Evolutionary conservation across 2,113 vertebrate genomes (phyloP).

Genomic region (Hipposideros armiger): DNA sequence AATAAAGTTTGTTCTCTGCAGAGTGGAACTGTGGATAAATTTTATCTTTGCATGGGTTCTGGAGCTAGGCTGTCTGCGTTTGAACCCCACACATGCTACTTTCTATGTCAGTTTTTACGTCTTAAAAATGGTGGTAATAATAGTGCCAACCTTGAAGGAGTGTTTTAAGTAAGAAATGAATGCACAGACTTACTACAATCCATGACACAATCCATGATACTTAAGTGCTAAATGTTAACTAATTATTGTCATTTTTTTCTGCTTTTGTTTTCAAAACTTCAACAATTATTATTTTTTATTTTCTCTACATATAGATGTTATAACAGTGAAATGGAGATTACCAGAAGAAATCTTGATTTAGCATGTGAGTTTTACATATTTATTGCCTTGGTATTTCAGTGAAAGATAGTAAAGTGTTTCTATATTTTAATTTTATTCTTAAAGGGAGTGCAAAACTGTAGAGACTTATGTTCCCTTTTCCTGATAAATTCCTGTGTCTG

Average conservation of each 20-base stretch:
- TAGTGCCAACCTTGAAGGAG: background rate
- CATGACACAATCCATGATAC: rapidly evolving
- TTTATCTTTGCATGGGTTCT: background rate
- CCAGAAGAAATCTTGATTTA: background rate
- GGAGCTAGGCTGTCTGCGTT: background rate
- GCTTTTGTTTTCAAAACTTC: background rate
- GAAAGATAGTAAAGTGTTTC: background rate
- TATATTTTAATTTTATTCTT: slow-evolving; percentile 52
- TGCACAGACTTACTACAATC: background rate
- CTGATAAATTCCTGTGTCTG: background rate
- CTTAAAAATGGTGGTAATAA: background rate
- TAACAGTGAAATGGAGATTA: background rate
- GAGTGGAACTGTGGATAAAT: background rate
- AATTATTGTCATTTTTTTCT: background rate
- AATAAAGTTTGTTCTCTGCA: background rate
- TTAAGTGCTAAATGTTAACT: background rate
- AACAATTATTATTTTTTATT: background rate
- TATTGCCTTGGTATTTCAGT: background rate
- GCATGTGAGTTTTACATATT: background rate
- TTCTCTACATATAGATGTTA: slow-evolving; percentile 19
- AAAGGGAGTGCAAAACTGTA: background rate
- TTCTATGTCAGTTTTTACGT: background rate
- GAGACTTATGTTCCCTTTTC: background rate
- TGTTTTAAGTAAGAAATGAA: background rate
- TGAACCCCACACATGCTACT: background rate